Evolutionary conservation across 1,140 invertebrate genomes (phyloP).

Genomic region (Leguminivora glycinivorella): DNA sequence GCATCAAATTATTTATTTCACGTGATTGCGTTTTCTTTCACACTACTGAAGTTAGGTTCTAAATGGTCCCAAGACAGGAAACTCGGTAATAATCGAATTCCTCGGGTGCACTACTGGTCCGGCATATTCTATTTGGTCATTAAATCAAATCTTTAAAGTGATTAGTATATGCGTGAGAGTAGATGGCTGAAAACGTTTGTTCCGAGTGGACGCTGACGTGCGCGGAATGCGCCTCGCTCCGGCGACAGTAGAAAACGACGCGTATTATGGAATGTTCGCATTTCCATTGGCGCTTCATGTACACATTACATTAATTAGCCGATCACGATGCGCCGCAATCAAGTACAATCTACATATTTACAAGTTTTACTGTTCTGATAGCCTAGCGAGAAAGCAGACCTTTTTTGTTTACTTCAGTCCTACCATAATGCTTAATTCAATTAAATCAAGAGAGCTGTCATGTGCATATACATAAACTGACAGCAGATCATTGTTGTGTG

Average conservation of each 20-base stretch:
- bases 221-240: conserved; percentile 63
- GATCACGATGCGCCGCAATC: conserved; percentile 13
- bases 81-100: no score
- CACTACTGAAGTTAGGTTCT: no score
- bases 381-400: background rate
- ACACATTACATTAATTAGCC: conserved; percentile 25
- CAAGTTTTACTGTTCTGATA: conserved; percentile 5
- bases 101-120: no score
- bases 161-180: background rate
- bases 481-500: no score
- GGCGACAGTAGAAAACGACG: conserved; percentile 61
- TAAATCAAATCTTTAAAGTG: background rate
- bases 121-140: no score
- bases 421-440: no score
- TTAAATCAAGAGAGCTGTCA: no score
- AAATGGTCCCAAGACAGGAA: no score
- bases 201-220: conserved; percentile 66
- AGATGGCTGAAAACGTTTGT: conserved; percentile 51
- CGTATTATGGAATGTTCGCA: conserved; percentile 50
- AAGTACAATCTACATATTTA: conserved; percentile 1
- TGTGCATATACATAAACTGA: no score
- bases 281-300: conserved; percentile 34
- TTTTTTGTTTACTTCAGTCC: no score
- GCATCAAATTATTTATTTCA: no score
- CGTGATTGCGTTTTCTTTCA: no score